Conservation (phyloP, 2,113 vertebrate species). For the Xyliphius kryptos region DNA sequence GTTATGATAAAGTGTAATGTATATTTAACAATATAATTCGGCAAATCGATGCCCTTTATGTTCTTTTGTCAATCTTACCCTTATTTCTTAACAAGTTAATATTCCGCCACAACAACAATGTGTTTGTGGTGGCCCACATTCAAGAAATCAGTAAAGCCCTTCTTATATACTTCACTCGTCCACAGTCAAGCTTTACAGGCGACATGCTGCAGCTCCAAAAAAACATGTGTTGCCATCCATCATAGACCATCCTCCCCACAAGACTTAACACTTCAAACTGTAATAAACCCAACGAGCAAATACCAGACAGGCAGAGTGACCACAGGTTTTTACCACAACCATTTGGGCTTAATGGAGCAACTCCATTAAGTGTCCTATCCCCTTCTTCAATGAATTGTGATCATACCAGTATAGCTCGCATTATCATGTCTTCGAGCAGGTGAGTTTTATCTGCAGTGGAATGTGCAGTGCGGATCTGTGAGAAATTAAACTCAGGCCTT, state of each 20-base stretch:
- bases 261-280: conserved; percentile 17
- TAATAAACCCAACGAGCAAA: conserved; percentile 31
- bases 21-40: too few relatives aligned
- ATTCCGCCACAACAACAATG: too few relatives aligned
- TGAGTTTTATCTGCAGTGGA: neutral
- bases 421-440: conserved; percentile 2
- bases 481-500: conserved; percentile 21
- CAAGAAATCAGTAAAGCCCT: neutral
- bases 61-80: too few relatives aligned
- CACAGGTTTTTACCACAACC: conserved; percentile 29
- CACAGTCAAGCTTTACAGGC: neutral
- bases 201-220: conserved; percentile 46
- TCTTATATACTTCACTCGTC: neutral
- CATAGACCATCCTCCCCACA: conserved; percentile 21
- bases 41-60: too few relatives aligned
- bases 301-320: conserved; percentile 29
- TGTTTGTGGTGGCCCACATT: neutral
- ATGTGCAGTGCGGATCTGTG: neutral
- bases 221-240: conserved; percentile 50
- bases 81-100: too few relatives aligned
- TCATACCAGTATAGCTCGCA: neutral
- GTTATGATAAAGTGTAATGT: too few relatives aligned
- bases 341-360: conserved; percentile 30
- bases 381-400: conserved; percentile 8
- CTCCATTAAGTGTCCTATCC: neutral